Conservation (phyloP, 1,140 invertebrate genomes). For the Dendroctonus ponderosae region DNA sequence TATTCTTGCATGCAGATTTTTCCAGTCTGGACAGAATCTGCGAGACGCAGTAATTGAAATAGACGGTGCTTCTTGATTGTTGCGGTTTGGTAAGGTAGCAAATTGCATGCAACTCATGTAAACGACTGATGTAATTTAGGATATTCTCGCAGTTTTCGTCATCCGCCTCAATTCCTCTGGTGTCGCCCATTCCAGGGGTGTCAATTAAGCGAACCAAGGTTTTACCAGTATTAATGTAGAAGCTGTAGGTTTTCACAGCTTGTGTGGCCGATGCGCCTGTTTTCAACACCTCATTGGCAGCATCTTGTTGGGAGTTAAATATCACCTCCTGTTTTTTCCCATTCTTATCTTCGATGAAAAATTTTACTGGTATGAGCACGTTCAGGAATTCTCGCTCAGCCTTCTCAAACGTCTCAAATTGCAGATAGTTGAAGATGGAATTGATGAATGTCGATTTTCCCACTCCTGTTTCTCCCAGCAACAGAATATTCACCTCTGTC, state of each 20-base stretch:
- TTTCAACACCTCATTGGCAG: slow-evolving; percentile 40
- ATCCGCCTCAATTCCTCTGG: slow-evolving; percentile 42
- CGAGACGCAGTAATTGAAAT: slow-evolving; percentile 44
- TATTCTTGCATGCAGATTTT: slow-evolving; percentile 42
- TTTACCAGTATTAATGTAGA: slow-evolving; percentile 34
- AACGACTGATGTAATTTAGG: slow-evolving; percentile 39
- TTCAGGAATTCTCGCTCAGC: slow-evolving; percentile 37
- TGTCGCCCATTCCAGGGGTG: slow-evolving; percentile 45
- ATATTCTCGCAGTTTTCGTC: slow-evolving; percentile 45
- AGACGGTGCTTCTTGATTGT: slow-evolving; percentile 35
- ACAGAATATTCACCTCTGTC: slow-evolving; percentile 43
- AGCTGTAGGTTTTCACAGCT: slow-evolving; percentile 44
- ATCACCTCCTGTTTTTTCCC: slow-evolving; percentile 24
- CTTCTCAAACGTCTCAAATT: slow-evolving; percentile 36
- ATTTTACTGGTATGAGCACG: slow-evolving; percentile 41
- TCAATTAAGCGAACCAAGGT: slow-evolving; percentile 41
- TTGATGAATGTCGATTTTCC: slow-evolving; percentile 50
- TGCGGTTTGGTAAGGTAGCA: slow-evolving; percentile 43
- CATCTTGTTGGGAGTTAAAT: slow-evolving; percentile 28
- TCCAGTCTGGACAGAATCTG: slow-evolving; percentile 44
- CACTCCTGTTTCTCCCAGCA: slow-evolving; percentile 46
- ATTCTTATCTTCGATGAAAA: slow-evolving; percentile 40
- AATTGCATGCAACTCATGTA: slow-evolving; percentile 44
- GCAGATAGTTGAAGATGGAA: slow-evolving; percentile 45
- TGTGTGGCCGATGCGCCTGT: slow-evolving; percentile 44